Evolutionary conservation across 2,888 invertebrate genomes (phyloP), one percentile per base, ranked within the genome.

Genomic region (Trilocha varians): DNA sequence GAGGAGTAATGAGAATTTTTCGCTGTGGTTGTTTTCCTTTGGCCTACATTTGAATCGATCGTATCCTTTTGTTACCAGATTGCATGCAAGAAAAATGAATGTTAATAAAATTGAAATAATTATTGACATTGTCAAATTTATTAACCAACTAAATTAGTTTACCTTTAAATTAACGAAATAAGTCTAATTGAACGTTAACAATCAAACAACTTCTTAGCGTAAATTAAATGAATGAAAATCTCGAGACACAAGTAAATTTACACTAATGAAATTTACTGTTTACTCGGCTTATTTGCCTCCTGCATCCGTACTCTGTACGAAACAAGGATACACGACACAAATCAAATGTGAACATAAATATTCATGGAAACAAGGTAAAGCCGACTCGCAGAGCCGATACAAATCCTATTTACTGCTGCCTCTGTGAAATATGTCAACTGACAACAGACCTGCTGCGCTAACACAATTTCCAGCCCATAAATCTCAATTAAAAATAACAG

Each of bases 271-370:
- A 6, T 9, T 9, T 3, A 25, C 25, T 25, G 2, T 11, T 25
- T 25, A 25, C 4, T 25, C 11, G 25, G 25, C 4, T 18, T 8
- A 25, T 3, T 25, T 25, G 11, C 11, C 3, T 25, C 11, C 25
- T 9, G 25, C 2, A 25, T 11, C 6, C 3, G 25, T 11, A 25
- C 3, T 25, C 11, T 2, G 3, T 25, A 11, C 25, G 25, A 3
- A 2, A 25, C 25, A 25, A 25, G 25, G 2, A n/a, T n/a, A n/a
- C n/a, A n/a, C n/a, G n/a, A 3, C 25, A 25, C 25, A 2, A 25
- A 6, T 25, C 25, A 25, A 33, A 36, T n/a, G 13, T 15, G 36
- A 34, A 38, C 42, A 42, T 47, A 47, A 47, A 47, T 47, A 44
- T 25, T 25, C 25, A 25, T 11, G 25, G 25, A 9, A 8, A 4